Evolutionary conservation across 1,140 invertebrate species (phyloP).

Genomic region (Reticulitermes speratus): DNA sequence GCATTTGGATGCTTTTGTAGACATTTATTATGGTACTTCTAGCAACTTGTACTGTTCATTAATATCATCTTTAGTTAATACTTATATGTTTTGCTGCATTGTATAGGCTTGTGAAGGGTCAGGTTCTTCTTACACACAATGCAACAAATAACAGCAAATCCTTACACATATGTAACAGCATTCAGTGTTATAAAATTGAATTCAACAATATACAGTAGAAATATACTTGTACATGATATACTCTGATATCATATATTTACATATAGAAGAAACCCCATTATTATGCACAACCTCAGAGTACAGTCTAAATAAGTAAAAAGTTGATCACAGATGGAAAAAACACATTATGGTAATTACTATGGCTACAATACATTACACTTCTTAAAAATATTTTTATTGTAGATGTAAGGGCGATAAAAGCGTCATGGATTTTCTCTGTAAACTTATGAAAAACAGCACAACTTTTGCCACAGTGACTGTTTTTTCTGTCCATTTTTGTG

Average conservation of each 20-base stretch:
- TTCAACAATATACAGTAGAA: slow-evolving; percentile 14
- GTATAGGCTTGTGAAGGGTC: neutral
- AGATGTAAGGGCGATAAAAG: neutral
- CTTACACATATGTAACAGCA: neutral
- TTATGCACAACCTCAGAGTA: slow-evolving; percentile 13
- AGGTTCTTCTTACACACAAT: neutral
- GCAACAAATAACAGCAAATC: neutral
- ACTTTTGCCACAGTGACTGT: slow-evolving; percentile 28
- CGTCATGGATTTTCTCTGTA: neutral
- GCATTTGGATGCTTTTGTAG: no score
- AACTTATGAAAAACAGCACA: slow-evolving; percentile 27
- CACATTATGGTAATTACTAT: neutral
- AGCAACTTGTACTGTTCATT: neutral
- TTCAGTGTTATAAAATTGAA: neutral
- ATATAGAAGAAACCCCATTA: slow-evolving; percentile 12
- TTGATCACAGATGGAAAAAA: slow-evolving; percentile 14
- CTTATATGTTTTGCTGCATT: neutral
- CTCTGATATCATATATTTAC: slow-evolving; percentile 6
- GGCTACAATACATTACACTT: slow-evolving; percentile 10
- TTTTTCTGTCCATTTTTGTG: slow-evolving; percentile 20
- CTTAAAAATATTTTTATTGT: slow-evolving; percentile 16
- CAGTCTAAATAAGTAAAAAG: slow-evolving; percentile 3
- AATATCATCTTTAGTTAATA: slow-evolving; percentile 18
- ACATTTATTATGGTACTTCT: neutral
- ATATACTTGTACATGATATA: neutral